These are phyloP conservation scores for Caenorhabditis latens DNA, from an alignment of 1,140 invertebrate genomes.

Conservation along the genomic window DNA sequence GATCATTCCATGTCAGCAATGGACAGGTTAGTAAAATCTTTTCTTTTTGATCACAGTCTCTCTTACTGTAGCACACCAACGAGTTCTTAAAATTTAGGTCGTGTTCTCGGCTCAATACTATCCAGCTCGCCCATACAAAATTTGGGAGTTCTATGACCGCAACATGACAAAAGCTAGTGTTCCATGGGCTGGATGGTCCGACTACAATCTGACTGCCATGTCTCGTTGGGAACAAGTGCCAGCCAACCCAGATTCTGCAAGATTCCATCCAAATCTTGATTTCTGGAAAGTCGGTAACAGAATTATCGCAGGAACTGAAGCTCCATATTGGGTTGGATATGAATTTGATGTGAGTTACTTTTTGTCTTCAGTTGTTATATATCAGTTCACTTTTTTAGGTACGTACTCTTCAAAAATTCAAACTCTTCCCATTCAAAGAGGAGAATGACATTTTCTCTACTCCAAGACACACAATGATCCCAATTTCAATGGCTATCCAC, in stretches of 20 bases:
- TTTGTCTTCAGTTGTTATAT: not conserved
- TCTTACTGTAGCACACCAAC: slow-evolving; percentile 10
- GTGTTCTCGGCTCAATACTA: slow-evolving; percentile 77
- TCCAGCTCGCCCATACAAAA: slow-evolving; percentile 76
- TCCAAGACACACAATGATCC: slow-evolving; percentile 74
- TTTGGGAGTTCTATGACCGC: slow-evolving; percentile 77
- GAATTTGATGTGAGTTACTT: slow-evolving; percentile 74
- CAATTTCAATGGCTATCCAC: slow-evolving; percentile 77
- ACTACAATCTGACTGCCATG: slow-evolving; percentile 77
- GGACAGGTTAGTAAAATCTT: slow-evolving; percentile 69
- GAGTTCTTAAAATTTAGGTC: slow-evolving; percentile 63
- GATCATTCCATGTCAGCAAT: slow-evolving; percentile 75
- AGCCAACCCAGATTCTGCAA: slow-evolving; percentile 72
- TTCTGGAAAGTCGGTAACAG: slow-evolving; percentile 76
- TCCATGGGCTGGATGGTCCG: slow-evolving; percentile 77
- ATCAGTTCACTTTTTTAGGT: slow-evolving; percentile 66
- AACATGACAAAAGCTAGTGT: slow-evolving; percentile 75
- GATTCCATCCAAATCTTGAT: slow-evolving; percentile 77
- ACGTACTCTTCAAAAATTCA: slow-evolving; percentile 72
- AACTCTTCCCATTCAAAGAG: slow-evolving; percentile 76
- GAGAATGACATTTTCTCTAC: slow-evolving; percentile 75
- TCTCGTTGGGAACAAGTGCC: slow-evolving; percentile 75
- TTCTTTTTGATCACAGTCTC: not conserved
- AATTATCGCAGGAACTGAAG: slow-evolving; percentile 75
- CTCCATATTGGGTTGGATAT: slow-evolving; percentile 77